Evolutionary conservation across 2,888 invertebrate genomes (phyloP).

Genomic region (Acleris literana): DNA sequence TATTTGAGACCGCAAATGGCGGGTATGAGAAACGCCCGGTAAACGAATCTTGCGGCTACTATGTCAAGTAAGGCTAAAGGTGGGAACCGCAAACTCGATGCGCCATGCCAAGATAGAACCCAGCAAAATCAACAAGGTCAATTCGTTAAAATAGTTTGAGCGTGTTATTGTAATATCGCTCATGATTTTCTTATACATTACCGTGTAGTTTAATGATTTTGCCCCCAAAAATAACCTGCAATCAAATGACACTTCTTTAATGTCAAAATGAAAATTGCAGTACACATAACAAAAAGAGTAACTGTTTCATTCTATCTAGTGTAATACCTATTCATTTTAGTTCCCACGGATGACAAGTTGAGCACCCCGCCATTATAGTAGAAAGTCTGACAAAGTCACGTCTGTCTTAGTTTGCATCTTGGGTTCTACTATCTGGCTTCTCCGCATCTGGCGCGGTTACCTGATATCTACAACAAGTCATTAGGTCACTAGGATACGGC

Average conservation of each 20-base stretch:
- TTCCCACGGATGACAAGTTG: slow-evolving; percentile 79
- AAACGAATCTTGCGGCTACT: slow-evolving; percentile 13
- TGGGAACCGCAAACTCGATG: slow-evolving; percentile 23
- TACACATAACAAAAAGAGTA: slow-evolving; percentile 39
- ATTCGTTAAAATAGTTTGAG: neutral
- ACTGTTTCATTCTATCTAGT: slow-evolving; percentile 60
- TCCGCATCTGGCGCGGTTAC: slow-evolving; percentile 72
- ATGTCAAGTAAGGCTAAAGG: slow-evolving; percentile 20
- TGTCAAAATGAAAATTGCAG: slow-evolving; percentile 6
- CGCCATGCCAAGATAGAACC: neutral
- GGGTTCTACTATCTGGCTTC: slow-evolving; percentile 71
- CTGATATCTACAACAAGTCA: slow-evolving; percentile 73
- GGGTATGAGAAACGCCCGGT: slow-evolving; percentile 1
- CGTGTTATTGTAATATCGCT: no score
- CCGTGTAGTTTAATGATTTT: no score
- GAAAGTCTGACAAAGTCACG: slow-evolving; percentile 78
- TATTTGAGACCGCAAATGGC: slow-evolving; percentile 14
- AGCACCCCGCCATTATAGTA: slow-evolving; percentile 70
- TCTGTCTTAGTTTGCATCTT: slow-evolving; percentile 77
- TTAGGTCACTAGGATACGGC: slow-evolving; percentile 62
- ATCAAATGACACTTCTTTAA: neutral
- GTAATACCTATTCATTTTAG: slow-evolving; percentile 64
- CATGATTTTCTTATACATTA: no score
- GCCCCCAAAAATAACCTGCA: neutral
- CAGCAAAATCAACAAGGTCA: neutral